Evolutionary conservation across 2,113 vertebrate species (phyloP), one percentile per base, ranked within the genome.

Genomic region (Nanorana parkeri): DNA sequence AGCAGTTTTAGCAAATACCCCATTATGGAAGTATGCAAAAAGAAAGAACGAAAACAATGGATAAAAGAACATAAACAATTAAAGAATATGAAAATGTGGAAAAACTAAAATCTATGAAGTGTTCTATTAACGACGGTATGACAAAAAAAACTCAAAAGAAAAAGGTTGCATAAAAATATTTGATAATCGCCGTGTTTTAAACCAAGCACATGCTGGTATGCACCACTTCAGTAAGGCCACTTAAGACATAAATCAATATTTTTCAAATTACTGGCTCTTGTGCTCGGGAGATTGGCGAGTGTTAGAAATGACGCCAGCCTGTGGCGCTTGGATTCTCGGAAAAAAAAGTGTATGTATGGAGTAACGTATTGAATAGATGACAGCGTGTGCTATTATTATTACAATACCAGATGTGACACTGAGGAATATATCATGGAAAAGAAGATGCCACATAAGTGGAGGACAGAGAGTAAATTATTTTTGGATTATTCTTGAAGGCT

Each of bases 191-290:
- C 10, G 4, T 64, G 26, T 52, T 61, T 64, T 21, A 19, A 24
- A 54, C 32, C 13, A 17, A 29, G 23, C 4, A 8, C 26, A 29
- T 65, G 11, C 16, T 51, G 15, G 41, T 55, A 54, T 54, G 54
- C 29, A 55, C 24, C 24, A 78, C 61, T 29, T 64, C 24, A 21
- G 17, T 16, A 52, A 5, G 19, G 47, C 29, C 76, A 77, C 24
- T 24, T 71, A 54, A 54, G 47, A 51, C 41, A 24, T 71, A 23
- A 71, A 66, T 66, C 61, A 54, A 78, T 78, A 67, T 52, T 66
- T 63, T 67, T 67, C 26, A 17, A 78, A 32, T 51, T 71, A 71
- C 47, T 15, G 26, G 47, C 20, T 5, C 23, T 64, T 55, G 4
- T 11, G 17, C 21, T 29, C 65, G 16, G 11, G 41, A 67, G 28